Evolutionary conservation across 2,113 vertebrate species (phyloP).

Genomic region (Abramis brama): DNA sequence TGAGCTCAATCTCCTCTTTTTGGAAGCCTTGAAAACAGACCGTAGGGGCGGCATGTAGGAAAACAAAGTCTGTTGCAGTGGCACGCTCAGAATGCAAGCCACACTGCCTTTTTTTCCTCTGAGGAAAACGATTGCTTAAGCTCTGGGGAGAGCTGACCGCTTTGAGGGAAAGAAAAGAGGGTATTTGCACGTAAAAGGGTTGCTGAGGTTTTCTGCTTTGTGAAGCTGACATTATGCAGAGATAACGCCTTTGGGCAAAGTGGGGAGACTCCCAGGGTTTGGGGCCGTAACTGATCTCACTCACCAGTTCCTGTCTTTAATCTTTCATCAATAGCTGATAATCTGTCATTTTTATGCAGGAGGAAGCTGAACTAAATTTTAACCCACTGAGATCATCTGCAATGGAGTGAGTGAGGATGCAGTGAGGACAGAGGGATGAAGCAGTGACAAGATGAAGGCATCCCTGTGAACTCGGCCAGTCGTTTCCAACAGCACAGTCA

Average conservation of each 20-base stretch:
- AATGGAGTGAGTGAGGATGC: constrained; percentile 55
- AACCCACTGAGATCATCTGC: constrained; percentile 63
- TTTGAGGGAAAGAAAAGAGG: constrained; percentile 24
- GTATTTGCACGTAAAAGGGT: constrained; percentile 58
- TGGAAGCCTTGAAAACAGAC: constrained; percentile 38
- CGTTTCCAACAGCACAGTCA: neutral
- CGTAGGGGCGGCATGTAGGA: neutral
- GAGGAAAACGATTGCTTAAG: constrained; percentile 32
- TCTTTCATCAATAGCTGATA: constrained; percentile 73
- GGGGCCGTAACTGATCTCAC: constrained; percentile 30
- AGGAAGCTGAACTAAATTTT: constrained; percentile 67
- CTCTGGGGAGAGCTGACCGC: constrained; percentile 15
- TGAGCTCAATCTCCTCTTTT: constrained; percentile 52
- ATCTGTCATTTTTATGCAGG: constrained; percentile 47
- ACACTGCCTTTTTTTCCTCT: neutral
- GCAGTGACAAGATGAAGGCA: constrained; percentile 30
- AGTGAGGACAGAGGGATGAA: constrained; percentile 62
- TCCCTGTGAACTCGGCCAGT: constrained; percentile 31
- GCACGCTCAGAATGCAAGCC: constrained; percentile 3
- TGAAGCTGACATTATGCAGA: constrained; percentile 36
- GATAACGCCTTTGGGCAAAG: constrained; percentile 50
- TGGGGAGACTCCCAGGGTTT: constrained; percentile 43
- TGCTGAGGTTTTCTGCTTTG: constrained; percentile 32
- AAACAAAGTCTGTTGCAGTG: constrained; percentile 25
- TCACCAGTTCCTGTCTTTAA: constrained; percentile 55